Conservation (phyloP, 2,113 vertebrate genomes). For the Pterocles orientalis region DNA sequence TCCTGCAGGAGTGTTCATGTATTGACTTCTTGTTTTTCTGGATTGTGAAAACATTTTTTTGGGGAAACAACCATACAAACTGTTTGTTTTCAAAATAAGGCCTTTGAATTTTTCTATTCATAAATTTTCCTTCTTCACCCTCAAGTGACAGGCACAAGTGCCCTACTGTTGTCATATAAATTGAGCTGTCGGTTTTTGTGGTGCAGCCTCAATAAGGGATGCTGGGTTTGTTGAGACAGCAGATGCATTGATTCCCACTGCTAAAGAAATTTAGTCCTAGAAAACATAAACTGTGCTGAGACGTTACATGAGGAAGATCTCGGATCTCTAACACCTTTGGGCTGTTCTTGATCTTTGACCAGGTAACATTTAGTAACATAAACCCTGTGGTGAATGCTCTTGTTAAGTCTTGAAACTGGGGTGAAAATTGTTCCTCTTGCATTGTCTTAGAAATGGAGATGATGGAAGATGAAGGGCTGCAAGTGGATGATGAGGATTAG, state of each 20-base stretch:
- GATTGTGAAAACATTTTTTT: neutral
- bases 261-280: neutral
- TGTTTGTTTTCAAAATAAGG: slow-evolving; percentile 1
- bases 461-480: neutral
- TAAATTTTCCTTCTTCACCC: neutral
- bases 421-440: neutral
- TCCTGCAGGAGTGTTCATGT: neutral
- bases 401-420: rapidly evolving
- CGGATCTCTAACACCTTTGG: neutral
- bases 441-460: neutral
- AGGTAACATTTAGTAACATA: too few relatives aligned
- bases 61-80: neutral
- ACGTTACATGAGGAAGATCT: rapidly evolving
- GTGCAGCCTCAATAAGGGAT: neutral
- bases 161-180: neutral
- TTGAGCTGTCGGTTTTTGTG: neutral
- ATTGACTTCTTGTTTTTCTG: neutral
- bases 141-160: neutral
- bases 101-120: neutral
- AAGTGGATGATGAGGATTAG: neutral
- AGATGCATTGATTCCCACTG: rapidly evolving
- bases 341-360: neutral
- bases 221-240: neutral
- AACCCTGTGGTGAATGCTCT: neutral
- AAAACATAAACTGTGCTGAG: neutral